Conservation (phyloP, 2,888 invertebrate genomes). For the Nomada lathburiana region DNA sequence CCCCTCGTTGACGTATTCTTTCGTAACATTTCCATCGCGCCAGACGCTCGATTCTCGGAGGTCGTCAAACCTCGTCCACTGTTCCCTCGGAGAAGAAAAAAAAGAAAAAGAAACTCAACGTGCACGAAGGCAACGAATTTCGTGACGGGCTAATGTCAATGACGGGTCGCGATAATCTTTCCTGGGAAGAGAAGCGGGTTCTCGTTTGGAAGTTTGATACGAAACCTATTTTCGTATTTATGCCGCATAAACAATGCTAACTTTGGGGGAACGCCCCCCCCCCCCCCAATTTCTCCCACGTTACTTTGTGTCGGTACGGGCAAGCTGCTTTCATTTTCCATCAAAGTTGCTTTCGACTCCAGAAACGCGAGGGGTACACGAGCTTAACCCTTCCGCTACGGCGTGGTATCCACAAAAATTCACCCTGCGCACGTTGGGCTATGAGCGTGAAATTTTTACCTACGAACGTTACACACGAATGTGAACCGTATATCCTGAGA, state of each 20-base stretch:
- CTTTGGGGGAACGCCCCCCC: too few relatives aligned
- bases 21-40: neutral
- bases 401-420: neutral
- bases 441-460: neutral
- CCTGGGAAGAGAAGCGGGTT: too few relatives aligned
- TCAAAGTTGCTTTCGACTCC: constrained; percentile 16
- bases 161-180: too few relatives aligned
- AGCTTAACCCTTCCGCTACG: constrained; percentile 25
- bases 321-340: neutral
- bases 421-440: neutral
- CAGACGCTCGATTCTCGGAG: too few relatives aligned
- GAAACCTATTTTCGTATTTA: constrained; percentile 70
- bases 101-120: too few relatives aligned
- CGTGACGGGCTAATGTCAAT: too few relatives aligned
- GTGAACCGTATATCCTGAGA: too few relatives aligned
- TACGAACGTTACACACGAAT: neutral
- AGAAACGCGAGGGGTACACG: constrained; percentile 47
- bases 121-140: too few relatives aligned
- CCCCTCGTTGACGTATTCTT: neutral
- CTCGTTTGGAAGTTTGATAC: neutral
- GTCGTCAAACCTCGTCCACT: too few relatives aligned
- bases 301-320: neutral
- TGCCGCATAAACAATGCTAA: constrained; percentile 23
- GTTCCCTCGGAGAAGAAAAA: too few relatives aligned
- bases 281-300: neutral